These are phyloP conservation scores for Tetramorium bicarinatum DNA, from an alignment of 2,888 invertebrate species.

Conservation along the genomic window DNA sequence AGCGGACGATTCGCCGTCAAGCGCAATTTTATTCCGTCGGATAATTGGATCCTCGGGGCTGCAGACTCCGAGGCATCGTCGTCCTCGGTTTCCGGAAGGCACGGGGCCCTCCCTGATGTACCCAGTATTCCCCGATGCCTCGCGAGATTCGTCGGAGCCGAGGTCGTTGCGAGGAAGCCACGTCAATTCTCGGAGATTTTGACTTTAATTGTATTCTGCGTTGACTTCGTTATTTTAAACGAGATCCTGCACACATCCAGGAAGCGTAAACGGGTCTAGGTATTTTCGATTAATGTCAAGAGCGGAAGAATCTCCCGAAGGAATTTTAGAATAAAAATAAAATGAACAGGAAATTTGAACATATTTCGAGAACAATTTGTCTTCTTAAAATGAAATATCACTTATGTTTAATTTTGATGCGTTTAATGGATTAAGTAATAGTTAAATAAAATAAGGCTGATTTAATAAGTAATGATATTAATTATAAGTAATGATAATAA, in stretches of 20 bases:
- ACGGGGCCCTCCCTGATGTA: no score
- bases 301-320: neutral
- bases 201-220: neutral
- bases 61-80: constrained; percentile 36
- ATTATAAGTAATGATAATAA: no score
- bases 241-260: neutral
- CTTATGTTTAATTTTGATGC: neutral
- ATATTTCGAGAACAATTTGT: neutral
- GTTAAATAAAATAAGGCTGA: neutral
- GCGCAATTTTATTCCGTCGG: constrained; percentile 44
- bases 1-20: constrained; percentile 39
- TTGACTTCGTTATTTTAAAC: neutral
- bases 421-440: neutral
- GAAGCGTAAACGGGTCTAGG: neutral
- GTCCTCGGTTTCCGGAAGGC: neutral
- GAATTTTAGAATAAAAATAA: neutral
- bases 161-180: neutral
- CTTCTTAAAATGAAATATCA: neutral
- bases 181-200: neutral
- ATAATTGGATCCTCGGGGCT: constrained; percentile 49
- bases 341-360: neutral
- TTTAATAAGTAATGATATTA: neutral
- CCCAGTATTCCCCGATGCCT: neutral
- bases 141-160: neutral
- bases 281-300: neutral